These are phyloP conservation scores for Rhimphoctona megacephalus DNA, from an alignment of 2,888 invertebrate genomes.

Conservation along the genomic window DNA sequence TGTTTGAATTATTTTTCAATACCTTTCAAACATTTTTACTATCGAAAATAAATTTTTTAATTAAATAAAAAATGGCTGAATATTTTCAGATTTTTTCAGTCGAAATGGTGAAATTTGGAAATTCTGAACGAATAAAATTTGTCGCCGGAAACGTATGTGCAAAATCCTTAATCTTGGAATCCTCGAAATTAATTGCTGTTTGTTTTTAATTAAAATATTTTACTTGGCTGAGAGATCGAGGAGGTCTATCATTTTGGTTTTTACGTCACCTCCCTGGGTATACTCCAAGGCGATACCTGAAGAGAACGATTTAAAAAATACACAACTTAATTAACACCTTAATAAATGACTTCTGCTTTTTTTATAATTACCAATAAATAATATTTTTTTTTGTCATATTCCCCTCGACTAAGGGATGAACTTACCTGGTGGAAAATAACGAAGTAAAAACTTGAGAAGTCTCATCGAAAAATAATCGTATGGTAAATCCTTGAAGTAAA, in stretches of 20 bases:
- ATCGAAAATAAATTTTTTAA: no score
- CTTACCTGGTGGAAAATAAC: conserved; percentile 90
- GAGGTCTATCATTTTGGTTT: conserved; percentile 89
- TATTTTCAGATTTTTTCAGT: no score
- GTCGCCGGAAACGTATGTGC: no score
- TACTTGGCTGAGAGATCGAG: conserved; percentile 88
- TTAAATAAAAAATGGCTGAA: no score
- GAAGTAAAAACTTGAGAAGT: conserved; percentile 89
- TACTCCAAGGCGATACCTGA: conserved; percentile 88
- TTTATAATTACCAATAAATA: neutral
- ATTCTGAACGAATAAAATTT: neutral
- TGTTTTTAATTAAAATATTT: conserved; percentile 64
- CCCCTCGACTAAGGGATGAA: conserved; percentile 8
- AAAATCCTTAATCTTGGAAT: neutral
- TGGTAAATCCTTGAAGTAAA: conserved; percentile 22
- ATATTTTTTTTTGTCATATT: neutral
- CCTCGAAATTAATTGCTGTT: no score
- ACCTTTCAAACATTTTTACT: no score
- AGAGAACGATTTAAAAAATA: conserved; percentile 40
- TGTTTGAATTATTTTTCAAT: no score
- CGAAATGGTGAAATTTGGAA: no score
- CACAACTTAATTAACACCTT: neutral
- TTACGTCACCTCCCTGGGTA: conserved; percentile 86
- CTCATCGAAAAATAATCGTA: conserved; percentile 86
- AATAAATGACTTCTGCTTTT: neutral